Conservation (phyloP, 2,888 invertebrate species). For the Agrochola circellaris region DNA sequence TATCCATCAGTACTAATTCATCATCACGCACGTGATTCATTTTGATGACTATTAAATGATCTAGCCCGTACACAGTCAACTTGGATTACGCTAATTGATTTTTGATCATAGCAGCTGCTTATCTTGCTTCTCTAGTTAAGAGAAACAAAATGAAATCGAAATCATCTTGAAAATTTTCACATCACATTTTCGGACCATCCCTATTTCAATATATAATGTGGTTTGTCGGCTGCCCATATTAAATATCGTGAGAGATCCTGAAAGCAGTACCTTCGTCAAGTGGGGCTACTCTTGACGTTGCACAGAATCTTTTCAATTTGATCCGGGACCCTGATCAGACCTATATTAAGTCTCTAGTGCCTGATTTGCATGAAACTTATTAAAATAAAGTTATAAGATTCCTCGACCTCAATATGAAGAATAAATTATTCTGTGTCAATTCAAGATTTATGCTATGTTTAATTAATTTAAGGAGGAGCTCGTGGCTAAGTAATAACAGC, state of each 20-base stretch:
- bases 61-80: too few relatives aligned
- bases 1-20: neutral
- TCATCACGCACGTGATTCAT: neutral
- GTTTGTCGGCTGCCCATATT: conserved; percentile 83
- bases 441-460: conserved; percentile 50
- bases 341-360: conserved; percentile 84
- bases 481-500: too few relatives aligned
- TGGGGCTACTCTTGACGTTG: conserved; percentile 83
- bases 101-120: too few relatives aligned
- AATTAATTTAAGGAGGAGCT: neutral
- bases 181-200: conserved; percentile 42
- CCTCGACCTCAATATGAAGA: conserved; percentile 71
- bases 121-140: neutral
- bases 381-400: conserved; percentile 80
- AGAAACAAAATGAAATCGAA: conserved; percentile 17
- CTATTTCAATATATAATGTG: conserved; percentile 78
- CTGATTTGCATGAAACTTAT: conserved; percentile 89
- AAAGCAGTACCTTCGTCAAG: conserved; percentile 88
- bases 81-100: neutral
- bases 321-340: conserved; percentile 81
- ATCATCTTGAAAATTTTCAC: conserved; percentile 23
- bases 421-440: conserved; percentile 73
- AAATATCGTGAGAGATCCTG: conserved; percentile 79
- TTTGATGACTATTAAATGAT: neutral
- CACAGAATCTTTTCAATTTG: conserved; percentile 85